Conservation (phyloP, 2,113 vertebrate species). For the Menidia beryllina region DNA sequence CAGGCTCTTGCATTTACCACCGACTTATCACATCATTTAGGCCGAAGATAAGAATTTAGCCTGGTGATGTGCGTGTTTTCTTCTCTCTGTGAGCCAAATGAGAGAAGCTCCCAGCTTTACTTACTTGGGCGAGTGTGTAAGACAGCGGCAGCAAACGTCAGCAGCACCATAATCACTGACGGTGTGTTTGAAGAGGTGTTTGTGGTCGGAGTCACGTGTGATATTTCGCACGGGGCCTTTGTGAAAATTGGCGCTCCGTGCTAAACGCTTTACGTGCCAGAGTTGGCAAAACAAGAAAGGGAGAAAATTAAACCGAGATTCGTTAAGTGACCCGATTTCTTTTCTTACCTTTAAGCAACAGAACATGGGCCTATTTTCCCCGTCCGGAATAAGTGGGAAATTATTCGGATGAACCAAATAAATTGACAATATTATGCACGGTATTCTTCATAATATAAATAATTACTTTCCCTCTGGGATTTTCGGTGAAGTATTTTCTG, state of each 20-base stretch:
- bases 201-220: constrained; percentile 37
- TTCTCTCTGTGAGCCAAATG: not conserved
- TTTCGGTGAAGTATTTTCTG: no score
- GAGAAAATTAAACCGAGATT: not conserved
- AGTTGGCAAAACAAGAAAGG: not conserved
- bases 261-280: constrained; percentile 19
- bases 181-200: constrained; percentile 32
- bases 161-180: not conserved
- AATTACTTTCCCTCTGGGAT: no score
- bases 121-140: not conserved
- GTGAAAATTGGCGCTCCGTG: constrained; percentile 34
- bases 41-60: not conserved
- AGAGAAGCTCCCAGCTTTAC: constrained; percentile 8
- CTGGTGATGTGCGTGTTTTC: not conserved
- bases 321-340: no score
- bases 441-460: not conserved
- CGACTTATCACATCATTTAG: constrained; percentile 21
- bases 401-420: not conserved
- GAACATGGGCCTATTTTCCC: not conserved
- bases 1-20: constrained; percentile 51
- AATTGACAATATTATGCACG: not conserved
- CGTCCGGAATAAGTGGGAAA: not conserved
- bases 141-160: not conserved
- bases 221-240: constrained; percentile 63
- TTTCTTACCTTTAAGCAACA: no score